These are phyloP conservation scores for Hymenopus coronatus DNA, from an alignment of 2,888 invertebrate species.

Conservation along the genomic window DNA sequence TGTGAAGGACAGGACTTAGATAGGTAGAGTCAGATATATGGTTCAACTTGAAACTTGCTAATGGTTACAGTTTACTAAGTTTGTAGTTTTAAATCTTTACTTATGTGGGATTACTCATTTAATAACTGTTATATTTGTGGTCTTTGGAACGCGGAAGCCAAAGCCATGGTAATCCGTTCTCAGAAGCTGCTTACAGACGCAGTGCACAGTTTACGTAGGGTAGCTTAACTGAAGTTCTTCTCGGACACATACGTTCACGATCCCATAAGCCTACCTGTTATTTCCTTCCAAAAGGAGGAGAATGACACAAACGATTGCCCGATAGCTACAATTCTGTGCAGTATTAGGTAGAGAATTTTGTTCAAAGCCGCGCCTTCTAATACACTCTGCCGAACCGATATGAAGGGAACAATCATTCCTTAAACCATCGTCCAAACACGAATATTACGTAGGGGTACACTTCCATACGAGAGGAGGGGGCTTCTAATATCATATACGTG, in stretches of 20 bases:
- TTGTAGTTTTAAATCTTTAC: background rate
- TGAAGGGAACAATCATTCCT: background rate
- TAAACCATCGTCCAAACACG: conserved; percentile 4
- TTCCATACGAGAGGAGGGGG: background rate
- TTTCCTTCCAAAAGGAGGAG: background rate
- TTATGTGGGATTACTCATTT: background rate
- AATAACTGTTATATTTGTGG: background rate
- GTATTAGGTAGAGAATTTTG: background rate
- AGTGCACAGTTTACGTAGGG: too few relatives aligned
- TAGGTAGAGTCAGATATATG: too few relatives aligned
- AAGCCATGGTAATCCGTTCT: background rate
- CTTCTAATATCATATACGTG: background rate
- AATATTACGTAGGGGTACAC: background rate
- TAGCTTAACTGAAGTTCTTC: background rate
- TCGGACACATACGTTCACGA: background rate
- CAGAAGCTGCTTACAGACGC: background rate
- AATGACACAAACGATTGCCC: background rate
- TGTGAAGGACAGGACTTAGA: too few relatives aligned
- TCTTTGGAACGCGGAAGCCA: background rate
- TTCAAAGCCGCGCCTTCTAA: background rate
- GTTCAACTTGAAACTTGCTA: too few relatives aligned
- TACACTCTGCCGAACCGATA: background rate
- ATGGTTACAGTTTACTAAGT: too few relatives aligned
- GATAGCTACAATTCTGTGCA: background rate
- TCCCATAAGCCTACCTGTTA: background rate